These are phyloP conservation scores for Epizoanthus ramosus DNA, from an alignment of 92 coral and sea anemone genomes.

Conservation along the genomic window DNA sequence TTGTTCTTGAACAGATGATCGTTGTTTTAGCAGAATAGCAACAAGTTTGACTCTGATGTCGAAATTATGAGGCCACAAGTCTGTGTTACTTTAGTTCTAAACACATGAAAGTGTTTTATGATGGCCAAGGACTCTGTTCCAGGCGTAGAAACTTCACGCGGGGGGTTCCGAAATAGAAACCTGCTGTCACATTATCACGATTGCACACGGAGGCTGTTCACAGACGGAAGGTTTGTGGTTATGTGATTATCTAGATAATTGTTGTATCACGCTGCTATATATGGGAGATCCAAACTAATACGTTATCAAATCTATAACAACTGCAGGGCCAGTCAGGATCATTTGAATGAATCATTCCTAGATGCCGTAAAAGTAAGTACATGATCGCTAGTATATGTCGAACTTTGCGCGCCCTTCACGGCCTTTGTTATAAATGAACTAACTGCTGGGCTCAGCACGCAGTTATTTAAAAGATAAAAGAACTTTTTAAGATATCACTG, in stretches of 20 bases:
- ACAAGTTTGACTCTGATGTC: background rate
- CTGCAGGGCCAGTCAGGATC: slow-evolving; percentile 63
- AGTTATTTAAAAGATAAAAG: background rate
- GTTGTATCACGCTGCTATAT: background rate
- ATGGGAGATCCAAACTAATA: background rate
- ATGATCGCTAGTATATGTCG: no score
- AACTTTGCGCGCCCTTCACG: background rate
- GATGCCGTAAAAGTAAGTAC: slow-evolving; percentile 75
- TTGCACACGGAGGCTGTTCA: slow-evolving; percentile 63
- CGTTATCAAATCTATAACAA: slow-evolving; percentile 18
- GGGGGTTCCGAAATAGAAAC: slow-evolving; percentile 56
- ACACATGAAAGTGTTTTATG: slow-evolving; percentile 12
- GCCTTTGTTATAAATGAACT: background rate
- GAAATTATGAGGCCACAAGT: background rate
- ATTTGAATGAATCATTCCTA: slow-evolving; percentile 70
- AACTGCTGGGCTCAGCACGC: background rate
- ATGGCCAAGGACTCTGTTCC: slow-evolving; percentile 33
- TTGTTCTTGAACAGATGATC: slow-evolving; percentile 27
- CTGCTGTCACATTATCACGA: slow-evolving; percentile 79
- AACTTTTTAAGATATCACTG: background rate
- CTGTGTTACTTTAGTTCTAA: background rate
- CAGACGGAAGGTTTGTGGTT: slow-evolving; percentile 69
- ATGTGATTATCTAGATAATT: background rate
- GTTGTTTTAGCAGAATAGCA: slow-evolving; percentile 12
- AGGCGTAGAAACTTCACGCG: slow-evolving; percentile 1